Conservation (phyloP, 92 coral and sea anemone genomes). For the Montipora capitata region DNA sequence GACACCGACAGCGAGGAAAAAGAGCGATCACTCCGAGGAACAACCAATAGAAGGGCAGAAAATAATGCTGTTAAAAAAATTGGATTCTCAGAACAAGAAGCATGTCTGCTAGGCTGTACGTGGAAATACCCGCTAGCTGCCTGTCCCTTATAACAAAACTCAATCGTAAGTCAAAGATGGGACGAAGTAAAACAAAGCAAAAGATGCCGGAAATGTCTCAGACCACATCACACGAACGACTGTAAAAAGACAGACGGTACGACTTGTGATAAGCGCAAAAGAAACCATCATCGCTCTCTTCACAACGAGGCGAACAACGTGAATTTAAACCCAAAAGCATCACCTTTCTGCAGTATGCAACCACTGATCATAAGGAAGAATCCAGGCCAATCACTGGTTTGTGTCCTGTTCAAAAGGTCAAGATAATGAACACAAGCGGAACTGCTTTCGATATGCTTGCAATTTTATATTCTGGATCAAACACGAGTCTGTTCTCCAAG, state of each 20-base stretch:
- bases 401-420: constrained; percentile 71
- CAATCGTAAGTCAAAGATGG: neutral
- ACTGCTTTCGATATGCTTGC: constrained; percentile 34
- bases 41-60: constrained; percentile 10
- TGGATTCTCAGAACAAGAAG: neutral
- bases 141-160: neutral
- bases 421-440: constrained; percentile 49
- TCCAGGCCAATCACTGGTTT: constrained; percentile 45
- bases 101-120: neutral
- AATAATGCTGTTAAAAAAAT: constrained; percentile 14
- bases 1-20: constrained; percentile 1
- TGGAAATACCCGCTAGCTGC: neutral
- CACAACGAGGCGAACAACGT: constrained; percentile 38
- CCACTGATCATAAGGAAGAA: constrained; percentile 7
- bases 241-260: neutral
- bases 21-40: constrained; percentile 14
- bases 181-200: neutral
- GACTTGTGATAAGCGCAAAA: constrained; percentile 17
- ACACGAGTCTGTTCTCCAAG: constrained; percentile 66
- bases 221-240: constrained; percentile 8
- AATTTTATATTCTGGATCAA: constrained; percentile 50
- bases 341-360: constrained; percentile 1
- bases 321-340: constrained; percentile 20
- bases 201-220: constrained; percentile 33
- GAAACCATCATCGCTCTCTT: constrained; percentile 52